A percentile compares a stretch with the other conserved stretches of the same genome.
phyloP scores from a whole-genome alignment of 2,113 vertebrate genomes.

The Pollachius pollachius region DNA sequence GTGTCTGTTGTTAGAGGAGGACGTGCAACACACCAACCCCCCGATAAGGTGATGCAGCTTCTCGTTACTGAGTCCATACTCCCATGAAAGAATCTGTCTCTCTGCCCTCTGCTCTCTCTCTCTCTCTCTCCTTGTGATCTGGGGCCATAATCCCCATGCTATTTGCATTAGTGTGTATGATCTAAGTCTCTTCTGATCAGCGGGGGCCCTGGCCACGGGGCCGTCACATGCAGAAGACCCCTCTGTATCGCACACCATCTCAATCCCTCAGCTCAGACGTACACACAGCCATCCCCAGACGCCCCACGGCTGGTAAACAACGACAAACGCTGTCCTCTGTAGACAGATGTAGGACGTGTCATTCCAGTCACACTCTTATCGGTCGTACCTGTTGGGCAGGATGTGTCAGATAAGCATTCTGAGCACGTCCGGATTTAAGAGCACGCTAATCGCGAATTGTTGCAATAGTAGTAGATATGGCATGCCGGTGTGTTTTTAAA shows the following conservation, averaged over 20 bases:
- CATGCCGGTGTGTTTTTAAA: no score
- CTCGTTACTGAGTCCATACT: conserved; percentile 38
- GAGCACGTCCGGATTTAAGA: not conserved
- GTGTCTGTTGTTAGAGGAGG: not conserved
- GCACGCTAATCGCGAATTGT: not conserved
- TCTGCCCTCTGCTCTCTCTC: not conserved
- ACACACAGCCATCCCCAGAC: no score
- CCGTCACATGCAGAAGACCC: no score
- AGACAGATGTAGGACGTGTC: not conserved
- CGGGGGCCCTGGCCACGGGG: no score
- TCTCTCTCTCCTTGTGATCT: conserved; percentile 32
- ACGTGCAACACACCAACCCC: conserved; percentile 31
- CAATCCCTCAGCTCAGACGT: no score
- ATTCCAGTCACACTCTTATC: not conserved
- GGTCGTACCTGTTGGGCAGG: conserved; percentile 25
- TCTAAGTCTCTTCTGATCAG: conserved; percentile 22
- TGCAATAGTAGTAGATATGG: not conserved
- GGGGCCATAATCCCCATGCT: conserved; percentile 26
- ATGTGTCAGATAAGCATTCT: not conserved
- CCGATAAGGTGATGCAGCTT: conserved; percentile 42
- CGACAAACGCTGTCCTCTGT: no score
- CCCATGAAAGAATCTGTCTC: conserved; percentile 39
- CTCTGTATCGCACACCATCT: no score
- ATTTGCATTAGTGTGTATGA: conserved; percentile 40
- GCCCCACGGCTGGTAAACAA: no score